These are phyloP conservation scores for Gasteruption jaculator DNA, from an alignment of 2,888 invertebrate genomes.

Conservation along the genomic window DNA sequence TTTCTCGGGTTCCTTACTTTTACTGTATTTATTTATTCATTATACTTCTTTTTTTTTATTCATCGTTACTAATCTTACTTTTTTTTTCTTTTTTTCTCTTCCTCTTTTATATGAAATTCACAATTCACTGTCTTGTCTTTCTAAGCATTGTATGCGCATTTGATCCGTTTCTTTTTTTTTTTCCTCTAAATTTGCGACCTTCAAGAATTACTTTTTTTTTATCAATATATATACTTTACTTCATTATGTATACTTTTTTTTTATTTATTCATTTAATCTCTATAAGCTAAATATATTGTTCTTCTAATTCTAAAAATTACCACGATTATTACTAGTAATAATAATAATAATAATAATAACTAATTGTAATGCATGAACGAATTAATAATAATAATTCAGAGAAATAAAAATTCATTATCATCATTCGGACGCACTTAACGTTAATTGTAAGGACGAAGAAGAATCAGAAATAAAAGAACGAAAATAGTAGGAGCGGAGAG, in stretches of 20 bases:
- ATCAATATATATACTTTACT: conserved; percentile 38
- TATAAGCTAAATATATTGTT: conserved; percentile 48
- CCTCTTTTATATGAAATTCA: too few relatives aligned
- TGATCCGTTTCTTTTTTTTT: conserved; percentile 39
- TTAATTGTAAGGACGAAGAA: too few relatives aligned
- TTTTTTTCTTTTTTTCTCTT: conserved; percentile 25
- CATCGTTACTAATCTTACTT: conserved; percentile 12
- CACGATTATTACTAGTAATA: conserved; percentile 44
- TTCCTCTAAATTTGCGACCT: conserved; percentile 46
- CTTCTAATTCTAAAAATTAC: conserved; percentile 47
- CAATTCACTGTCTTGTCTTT: too few relatives aligned
- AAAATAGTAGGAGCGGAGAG: too few relatives aligned
- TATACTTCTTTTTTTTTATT: conserved; percentile 5
- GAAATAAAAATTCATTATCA: too few relatives aligned
- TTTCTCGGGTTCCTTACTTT: too few relatives aligned
- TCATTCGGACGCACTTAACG: too few relatives aligned
- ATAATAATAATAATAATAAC: too few relatives aligned
- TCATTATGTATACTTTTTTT: conserved; percentile 35
- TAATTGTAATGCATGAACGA: conserved; percentile 14
- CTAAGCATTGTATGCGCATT: conserved; percentile 45
- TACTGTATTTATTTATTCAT: conserved; percentile 3
- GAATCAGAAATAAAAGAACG: too few relatives aligned
- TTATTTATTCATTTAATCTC: conserved; percentile 46
- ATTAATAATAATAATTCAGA: conserved; percentile 31
- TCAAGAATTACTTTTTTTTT: conserved; percentile 46